Percentiles rank a stretch among this genome's conserved stretches.
Evolutionary conservation across 1,140 invertebrate genomes (phyloP).

Genomic region (Microplitis mediator): DNA sequence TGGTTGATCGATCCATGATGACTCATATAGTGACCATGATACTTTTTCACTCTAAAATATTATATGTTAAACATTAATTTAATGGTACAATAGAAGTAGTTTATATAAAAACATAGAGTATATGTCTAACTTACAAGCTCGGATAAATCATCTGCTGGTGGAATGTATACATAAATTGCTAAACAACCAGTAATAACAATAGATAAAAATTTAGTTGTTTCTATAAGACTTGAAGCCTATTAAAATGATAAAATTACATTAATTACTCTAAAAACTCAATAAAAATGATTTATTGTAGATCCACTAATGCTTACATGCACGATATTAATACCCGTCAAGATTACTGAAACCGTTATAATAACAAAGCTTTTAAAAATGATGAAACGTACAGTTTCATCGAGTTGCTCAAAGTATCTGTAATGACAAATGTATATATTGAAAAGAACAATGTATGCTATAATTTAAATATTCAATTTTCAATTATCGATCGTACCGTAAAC

Average conservation of each 20-base stretch:
- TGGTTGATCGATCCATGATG: background rate
- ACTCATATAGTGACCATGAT: background rate
- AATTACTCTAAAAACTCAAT: background rate
- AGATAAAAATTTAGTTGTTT: background rate
- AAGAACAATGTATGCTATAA: too few relatives aligned
- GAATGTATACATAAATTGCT: background rate
- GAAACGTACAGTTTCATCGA: too few relatives aligned
- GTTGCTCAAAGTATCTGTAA: too few relatives aligned
- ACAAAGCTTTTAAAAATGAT: too few relatives aligned
- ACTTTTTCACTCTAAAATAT: background rate
- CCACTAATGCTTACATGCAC: background rate
- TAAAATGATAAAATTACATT: too few relatives aligned
- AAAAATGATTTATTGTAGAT: background rate
- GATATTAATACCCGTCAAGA: too few relatives aligned
- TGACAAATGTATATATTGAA: too few relatives aligned
- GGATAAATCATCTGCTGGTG: background rate
- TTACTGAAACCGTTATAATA: too few relatives aligned
- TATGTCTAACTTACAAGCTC: background rate
- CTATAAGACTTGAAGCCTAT: background rate
- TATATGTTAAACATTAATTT: background rate
- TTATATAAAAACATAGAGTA: background rate
- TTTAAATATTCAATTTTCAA: too few relatives aligned
- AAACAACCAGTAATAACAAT: background rate
- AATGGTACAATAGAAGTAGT: background rate
- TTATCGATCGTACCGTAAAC: too few relatives aligned